Base-by-base conservation (phyloP, 2,888 invertebrate species). In the Myopa tessellatipennis region DNA sequence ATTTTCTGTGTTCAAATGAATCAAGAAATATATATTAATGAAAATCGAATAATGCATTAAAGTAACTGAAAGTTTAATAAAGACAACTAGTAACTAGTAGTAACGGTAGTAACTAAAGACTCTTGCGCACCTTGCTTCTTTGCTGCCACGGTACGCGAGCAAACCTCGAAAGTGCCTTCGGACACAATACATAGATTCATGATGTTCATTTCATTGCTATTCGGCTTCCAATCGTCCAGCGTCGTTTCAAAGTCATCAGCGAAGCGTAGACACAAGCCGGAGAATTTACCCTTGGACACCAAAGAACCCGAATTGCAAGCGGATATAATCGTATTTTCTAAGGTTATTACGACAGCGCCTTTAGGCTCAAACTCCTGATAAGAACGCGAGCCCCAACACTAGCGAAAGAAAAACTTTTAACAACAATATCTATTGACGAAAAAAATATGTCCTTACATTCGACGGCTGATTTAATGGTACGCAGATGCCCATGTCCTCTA, bases 131-230 rank as follows among this genome's bases (percentile, higher is more conserved):
- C 95, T 81, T 92, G 75, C 80, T 94, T 94, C 87, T 96, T 95
- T 55, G 95, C 94, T 10, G 96, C 96, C 74, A 95, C 94, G 0
- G 98, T 98, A 79, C 97, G 91, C 0, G 90, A 90, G 71, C 90
- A 90, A 5, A 99, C 97, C 90, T 99, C 98, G 87, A 98, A 99
- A 1, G 98, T 98, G 18, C 99, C 99, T 89, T 98, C 98, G 12
- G 98, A 98, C n/a, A 99, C 99, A 76, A 97, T 95, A 90, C 99
- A 98, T 65, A 97, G 91, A 88, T 97, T 97, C 93, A 96, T 94
- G 77, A 94, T 94, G 78, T 92, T 92, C 14, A 92, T 91, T 85
- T 96, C 96, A 74, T 91, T 92, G 87, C 93, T 92, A 85, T 96
- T 95, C 0, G 98, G 98, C 89, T 97, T 97, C 98, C 98, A 98